A percentile compares a stretch with the other conserved stretches of the same genome.
Evolutionary conservation across 2,797 vertebrate species (phyloP).

Genomic region (Neomorphus geoffroyi): DNA sequence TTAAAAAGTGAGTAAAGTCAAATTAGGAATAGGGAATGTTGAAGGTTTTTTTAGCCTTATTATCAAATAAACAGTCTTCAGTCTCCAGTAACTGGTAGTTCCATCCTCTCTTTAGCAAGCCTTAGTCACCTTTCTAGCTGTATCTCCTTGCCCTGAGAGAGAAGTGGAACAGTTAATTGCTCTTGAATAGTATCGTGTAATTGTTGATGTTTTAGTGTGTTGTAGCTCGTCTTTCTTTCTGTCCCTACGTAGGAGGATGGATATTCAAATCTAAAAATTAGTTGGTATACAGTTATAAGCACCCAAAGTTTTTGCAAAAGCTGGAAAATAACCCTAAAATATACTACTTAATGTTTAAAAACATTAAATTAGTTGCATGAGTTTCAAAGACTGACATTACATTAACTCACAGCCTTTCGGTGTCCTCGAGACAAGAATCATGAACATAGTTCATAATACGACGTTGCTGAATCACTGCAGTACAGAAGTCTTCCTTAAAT

Average conservation of each 20-base stretch:
- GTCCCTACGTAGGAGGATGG: neutral
- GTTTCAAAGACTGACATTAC: neutral
- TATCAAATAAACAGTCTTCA: neutral
- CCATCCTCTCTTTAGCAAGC: neutral
- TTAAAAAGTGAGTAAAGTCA: neutral
- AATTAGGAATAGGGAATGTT: neutral
- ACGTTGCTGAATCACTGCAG: neutral
- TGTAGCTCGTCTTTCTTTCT: neutral
- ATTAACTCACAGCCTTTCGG: neutral
- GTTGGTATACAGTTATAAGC: neutral
- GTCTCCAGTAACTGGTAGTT: neutral
- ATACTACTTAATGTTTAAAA: neutral
- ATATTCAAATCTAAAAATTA: neutral
- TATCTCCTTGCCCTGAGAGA: neutral
- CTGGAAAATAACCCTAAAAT: neutral
- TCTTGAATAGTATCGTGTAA: neutral
- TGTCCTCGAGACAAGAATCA: neutral
- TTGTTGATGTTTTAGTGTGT: neutral
- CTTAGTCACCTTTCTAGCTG: neutral
- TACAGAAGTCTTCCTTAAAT: neutral
- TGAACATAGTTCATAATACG: neutral
- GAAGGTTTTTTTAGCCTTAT: neutral
- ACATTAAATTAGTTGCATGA: neutral
- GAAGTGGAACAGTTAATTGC: neutral
- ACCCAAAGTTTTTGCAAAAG: neutral